These are phyloP conservation scores for Mustela nigripes DNA, from an alignment of 2,113 vertebrate genomes.

Conservation along the genomic window DNA sequence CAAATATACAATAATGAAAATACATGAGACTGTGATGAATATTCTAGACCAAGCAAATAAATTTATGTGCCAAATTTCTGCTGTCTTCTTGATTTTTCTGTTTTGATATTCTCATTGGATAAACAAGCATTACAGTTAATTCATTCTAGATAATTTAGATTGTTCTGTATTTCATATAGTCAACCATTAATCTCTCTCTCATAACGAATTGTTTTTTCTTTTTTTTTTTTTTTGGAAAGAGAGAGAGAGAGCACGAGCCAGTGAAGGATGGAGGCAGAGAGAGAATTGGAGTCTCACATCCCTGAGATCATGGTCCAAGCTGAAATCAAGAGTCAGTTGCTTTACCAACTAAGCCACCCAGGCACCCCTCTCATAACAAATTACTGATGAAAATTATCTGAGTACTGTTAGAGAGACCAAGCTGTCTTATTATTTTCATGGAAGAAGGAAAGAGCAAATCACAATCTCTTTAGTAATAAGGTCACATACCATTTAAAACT, in stretches of 20 bases:
- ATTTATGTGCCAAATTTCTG: neutral
- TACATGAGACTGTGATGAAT: neutral
- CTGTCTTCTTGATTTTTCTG: neutral
- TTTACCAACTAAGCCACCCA: neutral
- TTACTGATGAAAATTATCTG: neutral
- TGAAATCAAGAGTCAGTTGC: neutral
- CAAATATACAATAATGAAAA: neutral
- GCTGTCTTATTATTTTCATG: neutral
- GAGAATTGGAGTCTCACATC: neutral
- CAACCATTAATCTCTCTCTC: rapidly evolving
- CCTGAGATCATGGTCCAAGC: neutral
- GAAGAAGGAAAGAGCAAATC: neutral
- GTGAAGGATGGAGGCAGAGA: neutral
- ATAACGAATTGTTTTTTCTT: neutral
- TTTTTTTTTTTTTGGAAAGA: neutral
- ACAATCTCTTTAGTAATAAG: neutral
- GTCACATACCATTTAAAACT: neutral
- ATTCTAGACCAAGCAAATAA: neutral
- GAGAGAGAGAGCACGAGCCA: neutral
- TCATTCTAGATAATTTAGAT: neutral
- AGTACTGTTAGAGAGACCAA: neutral
- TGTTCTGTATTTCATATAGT: neutral
- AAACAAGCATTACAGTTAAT: neutral
- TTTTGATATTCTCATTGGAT: neutral
- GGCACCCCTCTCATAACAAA: neutral